Base-by-base conservation (phyloP, 2,797 vertebrate genomes). In the Macropodus opercularis region DNA sequence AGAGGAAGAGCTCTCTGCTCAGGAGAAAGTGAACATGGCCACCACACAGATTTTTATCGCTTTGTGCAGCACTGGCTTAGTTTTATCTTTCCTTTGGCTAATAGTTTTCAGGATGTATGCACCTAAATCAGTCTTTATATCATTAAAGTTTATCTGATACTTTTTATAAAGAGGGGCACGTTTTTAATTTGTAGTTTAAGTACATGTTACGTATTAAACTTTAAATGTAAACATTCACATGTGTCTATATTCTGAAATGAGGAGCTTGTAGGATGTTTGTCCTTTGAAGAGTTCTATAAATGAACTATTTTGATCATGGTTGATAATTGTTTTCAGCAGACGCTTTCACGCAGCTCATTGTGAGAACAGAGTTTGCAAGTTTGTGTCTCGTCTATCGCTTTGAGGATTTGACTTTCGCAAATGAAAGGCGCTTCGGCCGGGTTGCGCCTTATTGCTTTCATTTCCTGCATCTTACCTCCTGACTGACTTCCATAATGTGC, bases 401-500 rank as follows among this genome's bases (percentile, higher is more conserved):
- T 22, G 32, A 13, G 22, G 27, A 41, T 47, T 63, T 73, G 15
- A 41, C 18, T 49, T 57, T 3, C 17, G n/a, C 36, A n/a, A 22
- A 38, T 49, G n/a, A 67, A 69, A 56, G 29, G 13, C 50, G 26
- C 7, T 58, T 21, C 54, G 22, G n/a, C 44, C n/a, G 19, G 46
- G 23, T 17, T 40, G 40, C 4, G 35, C 24, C 42, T 74, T 50
- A 54, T 71, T 66, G 18, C 61, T 74, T 80, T 77, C 31, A 70
- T 79, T 79, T 75, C 67, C 64, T 63, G 49, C 21, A 14, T 58
- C 39, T 42, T 46, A 34, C 21, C 40, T 44, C 24, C 26, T 10
- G n/a, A 22, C 14, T 8, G 8, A 22, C 26, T 40, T 53, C 32
- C 39, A 61, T 43, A 13, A 17, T 39, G 15, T 22, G 21, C 47